A percentile compares a stretch with the other conserved stretches of the same genome.
phyloP scores from a whole-genome alignment of 2,888 invertebrate species.

The Notodonta dromedarius region DNA sequence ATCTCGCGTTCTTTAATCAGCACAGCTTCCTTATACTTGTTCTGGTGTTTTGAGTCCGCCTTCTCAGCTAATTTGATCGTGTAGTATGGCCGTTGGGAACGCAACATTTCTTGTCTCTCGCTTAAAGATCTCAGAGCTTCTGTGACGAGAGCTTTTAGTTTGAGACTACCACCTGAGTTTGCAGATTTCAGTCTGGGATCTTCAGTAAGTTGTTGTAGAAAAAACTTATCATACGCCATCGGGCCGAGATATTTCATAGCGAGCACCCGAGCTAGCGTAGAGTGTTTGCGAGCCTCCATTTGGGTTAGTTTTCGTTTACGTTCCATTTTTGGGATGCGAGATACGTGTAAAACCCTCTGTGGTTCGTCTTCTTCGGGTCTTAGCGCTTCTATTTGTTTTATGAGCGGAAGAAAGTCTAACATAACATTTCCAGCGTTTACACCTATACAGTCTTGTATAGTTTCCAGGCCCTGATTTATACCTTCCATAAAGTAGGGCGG shows the following conservation, averaged over 20 bases:
- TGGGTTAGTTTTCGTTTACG: constrained; percentile 67
- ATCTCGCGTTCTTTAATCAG: constrained; percentile 68
- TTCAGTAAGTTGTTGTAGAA: constrained; percentile 62
- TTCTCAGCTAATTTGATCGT: constrained; percentile 73
- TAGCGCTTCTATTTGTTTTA: constrained; percentile 63
- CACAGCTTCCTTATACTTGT: constrained; percentile 64
- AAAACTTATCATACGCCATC: constrained; percentile 80
- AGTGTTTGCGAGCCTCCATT: constrained; percentile 69
- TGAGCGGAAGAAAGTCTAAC: constrained; percentile 73
- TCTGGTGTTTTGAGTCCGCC: constrained; percentile 70
- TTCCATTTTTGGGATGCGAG: constrained; percentile 67
- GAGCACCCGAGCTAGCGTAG: constrained; percentile 69
- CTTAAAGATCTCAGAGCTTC: constrained; percentile 67
- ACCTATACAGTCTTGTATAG: constrained; percentile 78
- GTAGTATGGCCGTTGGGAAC: constrained; percentile 75
- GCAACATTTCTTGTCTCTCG: constrained; percentile 75
- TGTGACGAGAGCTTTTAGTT: constrained; percentile 54
- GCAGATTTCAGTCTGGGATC: constrained; percentile 70
- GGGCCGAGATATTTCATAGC: constrained; percentile 80
- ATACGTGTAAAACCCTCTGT: constrained; percentile 56
- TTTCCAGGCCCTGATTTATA: constrained; percentile 76
- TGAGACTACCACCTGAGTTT: constrained; percentile 61
- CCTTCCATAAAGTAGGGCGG: constrained; percentile 77
- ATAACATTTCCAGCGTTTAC: constrained; percentile 72
- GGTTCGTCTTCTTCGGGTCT: constrained; percentile 53